These are phyloP conservation scores for Pseudochirops corinnae DNA, from an alignment of 2,797 vertebrate species.

Conservation along the genomic window DNA sequence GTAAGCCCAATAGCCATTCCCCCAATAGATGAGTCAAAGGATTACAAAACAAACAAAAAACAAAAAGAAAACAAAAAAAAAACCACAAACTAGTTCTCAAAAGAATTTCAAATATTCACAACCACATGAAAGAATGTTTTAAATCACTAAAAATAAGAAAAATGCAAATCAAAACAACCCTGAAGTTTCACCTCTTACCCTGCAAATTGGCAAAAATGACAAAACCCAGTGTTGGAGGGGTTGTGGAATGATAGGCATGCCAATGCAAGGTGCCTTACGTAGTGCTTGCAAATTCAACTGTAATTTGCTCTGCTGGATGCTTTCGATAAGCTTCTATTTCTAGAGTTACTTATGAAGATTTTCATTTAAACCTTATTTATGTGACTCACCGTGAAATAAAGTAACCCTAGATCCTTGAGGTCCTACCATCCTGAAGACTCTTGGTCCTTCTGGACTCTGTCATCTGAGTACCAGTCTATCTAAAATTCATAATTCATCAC, in stretches of 20 bases:
- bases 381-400: not conserved
- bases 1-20: not conserved
- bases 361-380: not conserved
- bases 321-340: not conserved
- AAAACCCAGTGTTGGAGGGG: not conserved
- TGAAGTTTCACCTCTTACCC: not conserved
- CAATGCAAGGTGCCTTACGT: not conserved
- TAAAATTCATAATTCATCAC: not conserved
- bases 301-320: not conserved
- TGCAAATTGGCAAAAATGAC: not conserved
- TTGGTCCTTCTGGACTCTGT: not conserved
- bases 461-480: not conserved
- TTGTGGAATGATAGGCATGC: too few relatives aligned
- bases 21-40: not conserved
- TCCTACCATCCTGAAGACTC: not conserved
- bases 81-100: not conserved
- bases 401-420: not conserved
- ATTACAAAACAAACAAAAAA: not conserved
- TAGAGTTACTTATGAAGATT: not conserved
- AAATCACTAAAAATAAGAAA: not conserved
- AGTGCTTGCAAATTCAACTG: not conserved
- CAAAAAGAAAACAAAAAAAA: too few relatives aligned
- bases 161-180: not conserved
- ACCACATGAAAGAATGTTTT: not conserved
- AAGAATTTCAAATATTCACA: not conserved